These are phyloP conservation scores for Cladopsammia gracilis DNA, from an alignment of 64 coral and sea anemone genomes.

Conservation along the genomic window DNA sequence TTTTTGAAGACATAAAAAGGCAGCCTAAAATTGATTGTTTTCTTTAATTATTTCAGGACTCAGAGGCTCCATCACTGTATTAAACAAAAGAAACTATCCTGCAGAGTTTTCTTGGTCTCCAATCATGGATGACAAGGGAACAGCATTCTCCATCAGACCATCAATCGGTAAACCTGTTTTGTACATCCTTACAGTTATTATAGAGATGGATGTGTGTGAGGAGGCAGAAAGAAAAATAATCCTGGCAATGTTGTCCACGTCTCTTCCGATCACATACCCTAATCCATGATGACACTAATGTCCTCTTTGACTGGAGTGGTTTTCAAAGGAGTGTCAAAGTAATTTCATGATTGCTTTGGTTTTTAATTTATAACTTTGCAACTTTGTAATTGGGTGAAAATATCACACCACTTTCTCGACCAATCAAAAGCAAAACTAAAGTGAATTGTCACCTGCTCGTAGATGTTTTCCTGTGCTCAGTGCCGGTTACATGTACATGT, in stretches of 20 bases:
- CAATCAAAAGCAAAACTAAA: too few species aligned
- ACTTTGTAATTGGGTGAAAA: too few species aligned
- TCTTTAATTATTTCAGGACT: constrained; percentile 48
- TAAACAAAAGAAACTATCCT: constrained; percentile 88
- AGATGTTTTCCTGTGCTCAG: too few species aligned
- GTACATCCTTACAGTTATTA: background rate
- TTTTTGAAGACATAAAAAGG: background rate
- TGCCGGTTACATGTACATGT: too few species aligned
- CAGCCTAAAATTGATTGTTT: background rate
- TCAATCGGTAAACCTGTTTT: constrained; percentile 52
- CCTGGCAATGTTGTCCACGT: background rate
- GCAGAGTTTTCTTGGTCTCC: constrained; percentile 89
- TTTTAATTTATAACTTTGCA: too few species aligned
- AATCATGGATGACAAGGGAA: constrained; percentile 47
- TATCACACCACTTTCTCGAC: too few species aligned
- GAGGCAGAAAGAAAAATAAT: too few species aligned
- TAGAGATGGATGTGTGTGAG: background rate
- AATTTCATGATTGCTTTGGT: too few species aligned
- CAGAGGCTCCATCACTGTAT: constrained; percentile 69
- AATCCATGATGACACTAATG: too few species aligned
- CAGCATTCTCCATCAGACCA: constrained; percentile 90
- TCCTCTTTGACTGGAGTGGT: too few species aligned
- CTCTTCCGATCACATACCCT: background rate
- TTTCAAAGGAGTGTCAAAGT: too few species aligned
- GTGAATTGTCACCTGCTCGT: too few species aligned